These are phyloP conservation scores for Dermochelys coriacea DNA, from an alignment of 2,797 vertebrate genomes.

Conservation along the genomic window DNA sequence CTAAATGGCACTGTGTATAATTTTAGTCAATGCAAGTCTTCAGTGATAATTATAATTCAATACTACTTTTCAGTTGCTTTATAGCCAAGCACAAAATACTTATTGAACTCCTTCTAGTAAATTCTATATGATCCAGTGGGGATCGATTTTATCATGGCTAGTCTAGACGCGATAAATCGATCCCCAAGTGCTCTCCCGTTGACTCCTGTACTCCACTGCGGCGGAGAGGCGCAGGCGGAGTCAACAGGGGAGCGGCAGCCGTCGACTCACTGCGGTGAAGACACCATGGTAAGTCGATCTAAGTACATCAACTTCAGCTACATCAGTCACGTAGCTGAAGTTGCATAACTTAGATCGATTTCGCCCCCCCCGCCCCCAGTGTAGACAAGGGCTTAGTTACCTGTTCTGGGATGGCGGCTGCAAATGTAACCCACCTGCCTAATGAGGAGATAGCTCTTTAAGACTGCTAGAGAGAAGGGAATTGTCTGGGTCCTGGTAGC, in stretches of 20 bases:
- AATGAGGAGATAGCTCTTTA: not conserved
- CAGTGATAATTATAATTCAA: not conserved
- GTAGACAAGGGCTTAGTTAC: not conserved
- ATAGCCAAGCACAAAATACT: not conserved
- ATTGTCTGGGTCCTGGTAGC: not conserved
- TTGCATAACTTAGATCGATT: too few relatives aligned
- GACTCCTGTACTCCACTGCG: too few relatives aligned
- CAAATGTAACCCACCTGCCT: not conserved
- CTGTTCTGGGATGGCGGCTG: not conserved
- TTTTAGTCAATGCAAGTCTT: not conserved
- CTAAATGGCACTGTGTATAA: not conserved
- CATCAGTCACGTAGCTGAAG: too few relatives aligned
- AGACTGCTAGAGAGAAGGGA: not conserved
- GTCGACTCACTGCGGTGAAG: too few relatives aligned
- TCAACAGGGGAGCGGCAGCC: too few relatives aligned
- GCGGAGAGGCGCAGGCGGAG: too few relatives aligned
- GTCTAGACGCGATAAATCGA: too few relatives aligned
- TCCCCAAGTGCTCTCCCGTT: too few relatives aligned
- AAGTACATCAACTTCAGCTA: too few relatives aligned
- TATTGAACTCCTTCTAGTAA: not conserved
- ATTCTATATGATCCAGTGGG: not conserved
- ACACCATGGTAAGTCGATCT: too few relatives aligned
- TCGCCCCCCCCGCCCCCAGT: too few relatives aligned
- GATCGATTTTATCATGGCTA: too few relatives aligned
- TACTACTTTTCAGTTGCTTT: not conserved